phyloP scores from a whole-genome alignment of 2,113 vertebrate genomes.

The Chlorodrepanis virens region DNA sequence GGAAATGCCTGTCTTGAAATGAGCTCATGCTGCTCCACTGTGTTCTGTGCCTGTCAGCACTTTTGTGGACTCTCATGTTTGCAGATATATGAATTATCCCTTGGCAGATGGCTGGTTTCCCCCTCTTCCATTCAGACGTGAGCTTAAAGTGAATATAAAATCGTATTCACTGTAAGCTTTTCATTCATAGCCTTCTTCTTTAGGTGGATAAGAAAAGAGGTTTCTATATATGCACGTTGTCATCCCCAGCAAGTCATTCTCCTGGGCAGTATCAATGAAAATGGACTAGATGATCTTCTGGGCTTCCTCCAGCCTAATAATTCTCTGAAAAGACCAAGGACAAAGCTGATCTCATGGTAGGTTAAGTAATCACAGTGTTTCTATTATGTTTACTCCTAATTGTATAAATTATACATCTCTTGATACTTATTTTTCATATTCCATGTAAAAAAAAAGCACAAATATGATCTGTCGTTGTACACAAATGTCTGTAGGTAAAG shows the following conservation, averaged over 20 bases:
- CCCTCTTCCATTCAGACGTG: not conserved
- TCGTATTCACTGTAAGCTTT: not conserved
- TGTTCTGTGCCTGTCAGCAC: conserved; percentile 25
- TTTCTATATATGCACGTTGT: fast-evolving
- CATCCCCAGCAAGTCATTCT: not conserved
- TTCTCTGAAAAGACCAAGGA: not conserved
- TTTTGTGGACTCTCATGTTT: not conserved
- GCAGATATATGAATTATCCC: conserved; percentile 26
- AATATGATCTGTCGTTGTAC: not conserved
- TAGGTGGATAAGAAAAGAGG: not conserved
- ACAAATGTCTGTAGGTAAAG: not conserved
- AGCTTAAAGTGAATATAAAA: not conserved
- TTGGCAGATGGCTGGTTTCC: conserved; percentile 21
- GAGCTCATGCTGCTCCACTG: conserved; percentile 11
- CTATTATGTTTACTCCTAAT: not conserved
- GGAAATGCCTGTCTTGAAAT: conserved; percentile 19
- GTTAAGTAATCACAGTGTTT: not conserved
- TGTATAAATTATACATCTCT: not conserved
- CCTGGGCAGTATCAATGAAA: not conserved
- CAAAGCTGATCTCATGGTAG: not conserved
- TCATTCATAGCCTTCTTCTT: not conserved
- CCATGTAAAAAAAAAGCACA: not conserved
- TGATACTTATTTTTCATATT: not conserved
- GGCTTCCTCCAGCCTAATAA: not conserved
- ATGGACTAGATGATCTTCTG: not conserved